A percentile compares a stretch with the other conserved stretches of the same genome.
Conservation (phyloP, 2,888 invertebrate genomes). For the Cynaeus angustus region DNA sequence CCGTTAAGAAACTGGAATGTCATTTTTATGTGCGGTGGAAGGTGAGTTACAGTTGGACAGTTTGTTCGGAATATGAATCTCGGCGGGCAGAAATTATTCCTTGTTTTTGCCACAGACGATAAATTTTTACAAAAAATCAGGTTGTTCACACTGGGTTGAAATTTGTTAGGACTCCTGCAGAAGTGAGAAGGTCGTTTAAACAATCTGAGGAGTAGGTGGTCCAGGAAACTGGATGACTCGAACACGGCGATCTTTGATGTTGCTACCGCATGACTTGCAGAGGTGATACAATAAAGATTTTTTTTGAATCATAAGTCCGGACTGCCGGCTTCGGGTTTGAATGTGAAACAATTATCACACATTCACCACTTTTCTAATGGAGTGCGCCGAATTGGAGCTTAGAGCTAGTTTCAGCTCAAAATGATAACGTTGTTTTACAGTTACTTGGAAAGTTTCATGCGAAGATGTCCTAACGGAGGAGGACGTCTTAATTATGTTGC, state of each 20-base stretch:
- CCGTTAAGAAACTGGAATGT: constrained; percentile 68
- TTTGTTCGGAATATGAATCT: constrained; percentile 38
- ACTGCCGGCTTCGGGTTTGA: constrained; percentile 38
- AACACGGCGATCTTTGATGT: constrained; percentile 57
- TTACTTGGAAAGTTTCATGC: too few relatives aligned
- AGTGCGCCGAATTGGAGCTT: constrained; percentile 8
- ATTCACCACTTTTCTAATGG: constrained; percentile 36
- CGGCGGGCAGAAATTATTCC: constrained; percentile 10
- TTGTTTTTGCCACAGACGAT: neutral
- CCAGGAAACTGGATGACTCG: constrained; percentile 56
- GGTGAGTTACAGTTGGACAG: constrained; percentile 52
- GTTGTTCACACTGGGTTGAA: neutral
- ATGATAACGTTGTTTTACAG: too few relatives aligned
- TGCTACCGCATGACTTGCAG: constrained; percentile 60
- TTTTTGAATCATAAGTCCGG: constrained; percentile 44
- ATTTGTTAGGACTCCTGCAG: constrained; percentile 17
- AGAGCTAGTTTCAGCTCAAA: constrained; percentile 1
- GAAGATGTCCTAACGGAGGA: neutral
- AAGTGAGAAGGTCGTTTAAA: neutral
- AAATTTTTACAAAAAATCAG: neutral
- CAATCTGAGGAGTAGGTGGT: constrained; percentile 52
- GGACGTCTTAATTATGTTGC: constrained; percentile 5
- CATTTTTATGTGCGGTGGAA: constrained; percentile 64
- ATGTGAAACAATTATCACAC: constrained; percentile 37
- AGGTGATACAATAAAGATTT: constrained; percentile 45